A percentile compares a stretch with the other conserved stretches of the same genome.
phyloP scores from a whole-genome alignment of 2,888 invertebrate species.

The Athalia rosae region DNA sequence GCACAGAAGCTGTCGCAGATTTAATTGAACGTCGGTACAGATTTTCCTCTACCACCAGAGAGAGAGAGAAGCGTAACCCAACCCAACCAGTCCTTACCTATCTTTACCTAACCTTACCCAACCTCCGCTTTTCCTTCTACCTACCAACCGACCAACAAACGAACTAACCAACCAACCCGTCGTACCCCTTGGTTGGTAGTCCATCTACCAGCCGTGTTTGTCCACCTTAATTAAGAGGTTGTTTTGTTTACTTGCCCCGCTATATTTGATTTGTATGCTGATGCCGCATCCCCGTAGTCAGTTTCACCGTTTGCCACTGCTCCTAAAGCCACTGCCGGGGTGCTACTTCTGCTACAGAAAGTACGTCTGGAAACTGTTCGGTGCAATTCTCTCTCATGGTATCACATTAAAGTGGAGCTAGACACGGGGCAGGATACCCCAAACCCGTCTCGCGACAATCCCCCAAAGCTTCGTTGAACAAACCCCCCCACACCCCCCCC shows the following conservation, averaged over 20 bases:
- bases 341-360: background rate
- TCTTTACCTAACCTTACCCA: background rate
- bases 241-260: slow-evolving; percentile 44
- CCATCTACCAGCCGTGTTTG: slow-evolving; percentile 38
- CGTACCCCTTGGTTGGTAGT: slow-evolving; percentile 12
- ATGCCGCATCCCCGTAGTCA: slow-evolving; percentile 19
- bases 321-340: background rate
- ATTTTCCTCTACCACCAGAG: background rate
- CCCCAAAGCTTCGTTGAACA: slow-evolving; percentile 27
- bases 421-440: too few species aligned
- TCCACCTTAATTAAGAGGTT: slow-evolving; percentile 46
- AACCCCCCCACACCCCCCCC: slow-evolving; percentile 1
- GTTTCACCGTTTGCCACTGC: background rate
- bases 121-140: slow-evolving; percentile 2
- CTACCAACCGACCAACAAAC: too few species aligned
- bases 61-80: too few species aligned
- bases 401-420: too few species aligned
- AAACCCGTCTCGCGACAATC: too few species aligned
- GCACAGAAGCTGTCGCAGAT: slow-evolving; percentile 15
- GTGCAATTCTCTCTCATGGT: too few species aligned
- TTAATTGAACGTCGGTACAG: slow-evolving; percentile 40
- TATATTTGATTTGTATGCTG: slow-evolving; percentile 45
- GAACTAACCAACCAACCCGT: too few species aligned
- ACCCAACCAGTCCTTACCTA: background rate
- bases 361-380: background rate